Evolutionary conservation across 1,140 invertebrate species (phyloP).

Genomic region (Neodiprion pinetum): DNA sequence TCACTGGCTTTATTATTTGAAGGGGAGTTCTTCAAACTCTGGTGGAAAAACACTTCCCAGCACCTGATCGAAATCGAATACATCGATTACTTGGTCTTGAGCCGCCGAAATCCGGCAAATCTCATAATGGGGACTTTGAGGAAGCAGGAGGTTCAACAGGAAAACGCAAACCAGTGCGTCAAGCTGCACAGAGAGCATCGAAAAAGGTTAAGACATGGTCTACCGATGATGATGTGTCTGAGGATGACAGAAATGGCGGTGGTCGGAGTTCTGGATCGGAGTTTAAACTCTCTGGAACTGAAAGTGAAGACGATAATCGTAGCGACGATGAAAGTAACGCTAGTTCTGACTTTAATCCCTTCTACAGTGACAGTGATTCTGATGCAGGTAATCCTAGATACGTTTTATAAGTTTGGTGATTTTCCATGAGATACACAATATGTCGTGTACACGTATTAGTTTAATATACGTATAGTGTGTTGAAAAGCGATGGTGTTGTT

Average conservation of each 20-base stretch:
- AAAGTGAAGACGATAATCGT: conserved; percentile 66
- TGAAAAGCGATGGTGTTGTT: conserved; percentile 15
- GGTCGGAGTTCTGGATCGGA: conserved; percentile 67
- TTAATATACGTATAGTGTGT: conserved; percentile 6
- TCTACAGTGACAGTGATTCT: conserved; percentile 81
- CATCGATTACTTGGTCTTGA: conserved; percentile 83
- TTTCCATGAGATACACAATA: conserved; percentile 13
- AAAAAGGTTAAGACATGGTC: conserved; percentile 73
- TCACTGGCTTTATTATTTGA: conserved; percentile 27
- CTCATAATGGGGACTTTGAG: conserved; percentile 49
- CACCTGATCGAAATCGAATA: conserved; percentile 87
- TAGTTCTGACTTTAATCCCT: conserved; percentile 89
- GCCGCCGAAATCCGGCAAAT: conserved; percentile 49
- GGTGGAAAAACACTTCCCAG: conserved; percentile 97
- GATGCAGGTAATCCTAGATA: conserved; percentile 71
- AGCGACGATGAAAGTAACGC: conserved; percentile 72
- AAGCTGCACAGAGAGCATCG: conserved; percentile 72
- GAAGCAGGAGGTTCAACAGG: conserved; percentile 60
- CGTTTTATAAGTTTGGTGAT: conserved; percentile 20
- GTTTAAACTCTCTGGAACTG: conserved; percentile 67
- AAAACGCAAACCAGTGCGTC: conserved; percentile 73
- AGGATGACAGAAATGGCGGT: conserved; percentile 65
- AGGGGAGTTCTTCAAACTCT: conserved; percentile 93
- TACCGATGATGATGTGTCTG: conserved; percentile 68
- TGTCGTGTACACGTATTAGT: too few relatives aligned